Evolutionary conservation across 1,140 invertebrate genomes (phyloP), one percentile per base, ranked within the genome.

Genomic region (Saxidomus purpurata): DNA sequence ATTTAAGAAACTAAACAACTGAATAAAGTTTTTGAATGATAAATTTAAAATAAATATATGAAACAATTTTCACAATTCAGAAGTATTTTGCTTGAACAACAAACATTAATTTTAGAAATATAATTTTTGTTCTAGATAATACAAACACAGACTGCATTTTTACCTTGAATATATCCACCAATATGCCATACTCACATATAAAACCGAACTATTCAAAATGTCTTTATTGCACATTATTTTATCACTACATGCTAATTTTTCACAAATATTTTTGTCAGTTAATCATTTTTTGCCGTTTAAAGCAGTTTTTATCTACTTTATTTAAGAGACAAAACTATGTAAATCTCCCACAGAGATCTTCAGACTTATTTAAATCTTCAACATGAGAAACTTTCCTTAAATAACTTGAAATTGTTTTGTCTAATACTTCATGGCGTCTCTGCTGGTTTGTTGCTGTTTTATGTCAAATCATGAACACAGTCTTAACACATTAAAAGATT

Each of bases 261-360:
- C 59, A 63, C 59, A 28, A 63, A 49, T 47, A 49, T 76, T n/a
- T n/a, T 47, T 76, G 71, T 47, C 71, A 76, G 15, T 49, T 49
- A 19, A 43, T 25, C 71, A 76, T 76, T 49, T 76, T 76, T 47
- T 76, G 11, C 43, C 15, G 43, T 43, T 25, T 63, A 28, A 63
- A 4, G 59, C 25, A 1, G 47, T 15, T 25, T 15, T 8, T 76
- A 13, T 43, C 40, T 0, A 0, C 19, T 11, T n/a, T 43, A 43
- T 43, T 76, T 25, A 3, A 49, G 71, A 76, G 22, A 76, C 71
- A 47, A 40, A 43, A 43, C 40, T 76, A 76, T 76, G 47, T 40
- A 47, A 76, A 76, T 76, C 71, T 49, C 71, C 71, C 25, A 25
- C 40, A 76, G 1, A 49, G 38, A 43, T 19, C 9, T 63, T 25